Evolutionary conservation across 2,797 vertebrate species (phyloP).

Genomic region (Iguana delicatissima): DNA sequence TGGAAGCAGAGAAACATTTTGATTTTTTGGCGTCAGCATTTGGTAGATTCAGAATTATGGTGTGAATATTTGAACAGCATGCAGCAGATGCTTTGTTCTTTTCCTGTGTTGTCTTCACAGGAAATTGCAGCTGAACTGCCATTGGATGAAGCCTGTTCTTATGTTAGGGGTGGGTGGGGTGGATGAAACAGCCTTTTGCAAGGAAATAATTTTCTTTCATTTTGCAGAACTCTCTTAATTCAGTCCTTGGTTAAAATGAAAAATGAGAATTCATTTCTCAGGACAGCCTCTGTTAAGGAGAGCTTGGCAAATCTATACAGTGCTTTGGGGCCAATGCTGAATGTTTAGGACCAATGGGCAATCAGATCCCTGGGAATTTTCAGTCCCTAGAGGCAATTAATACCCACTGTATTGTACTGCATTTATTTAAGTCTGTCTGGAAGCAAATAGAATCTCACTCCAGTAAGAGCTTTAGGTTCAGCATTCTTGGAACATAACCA

Average conservation of each 20-base stretch:
- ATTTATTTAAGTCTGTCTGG: background rate
- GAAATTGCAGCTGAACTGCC: accelerated
- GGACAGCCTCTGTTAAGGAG: background rate
- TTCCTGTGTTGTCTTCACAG: background rate
- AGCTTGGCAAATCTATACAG: background rate
- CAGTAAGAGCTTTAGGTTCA: background rate
- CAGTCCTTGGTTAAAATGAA: background rate
- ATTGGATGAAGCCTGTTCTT: background rate
- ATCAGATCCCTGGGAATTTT: background rate
- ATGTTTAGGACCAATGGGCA: background rate
- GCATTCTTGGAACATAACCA: background rate
- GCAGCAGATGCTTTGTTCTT: background rate
- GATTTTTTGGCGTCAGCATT: background rate
- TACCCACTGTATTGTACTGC: background rate
- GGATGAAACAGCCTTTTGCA: background rate
- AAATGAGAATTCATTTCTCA: background rate
- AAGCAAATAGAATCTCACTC: conserved; percentile 6
- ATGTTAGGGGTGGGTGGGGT: too few relatives aligned
- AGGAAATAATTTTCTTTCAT: accelerated
- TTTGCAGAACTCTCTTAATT: background rate
- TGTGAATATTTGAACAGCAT: background rate
- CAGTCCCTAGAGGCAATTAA: background rate
- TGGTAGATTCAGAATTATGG: background rate
- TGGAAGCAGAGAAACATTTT: background rate
- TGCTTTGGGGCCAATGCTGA: background rate